Percentiles rank a stretch among this genome's conserved stretches.
Evolutionary conservation across 2,797 vertebrate species (phyloP).

Genomic region (Stomatorhinus walkeri): DNA sequence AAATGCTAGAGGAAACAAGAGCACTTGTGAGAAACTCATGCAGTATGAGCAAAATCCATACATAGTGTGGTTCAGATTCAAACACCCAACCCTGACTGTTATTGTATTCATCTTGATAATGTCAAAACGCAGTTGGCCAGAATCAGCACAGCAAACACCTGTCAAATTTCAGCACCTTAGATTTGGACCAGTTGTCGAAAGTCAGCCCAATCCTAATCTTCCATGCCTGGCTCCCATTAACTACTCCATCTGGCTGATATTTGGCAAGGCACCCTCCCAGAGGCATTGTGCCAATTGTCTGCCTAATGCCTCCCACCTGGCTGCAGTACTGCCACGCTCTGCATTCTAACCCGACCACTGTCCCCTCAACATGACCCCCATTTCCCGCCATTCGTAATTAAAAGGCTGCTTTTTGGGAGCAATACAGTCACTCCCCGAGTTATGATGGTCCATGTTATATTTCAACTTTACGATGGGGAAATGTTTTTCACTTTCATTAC

Average conservation of each 20-base stretch:
- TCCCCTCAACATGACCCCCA: background rate
- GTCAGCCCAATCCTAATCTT: background rate
- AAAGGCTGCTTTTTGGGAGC: background rate
- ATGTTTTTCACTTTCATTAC: background rate
- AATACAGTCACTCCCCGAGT: background rate
- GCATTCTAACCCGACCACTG: background rate
- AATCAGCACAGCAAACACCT: background rate
- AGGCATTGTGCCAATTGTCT: background rate
- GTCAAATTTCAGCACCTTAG: background rate
- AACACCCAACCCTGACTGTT: background rate
- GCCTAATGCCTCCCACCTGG: background rate
- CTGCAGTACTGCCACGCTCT: background rate
- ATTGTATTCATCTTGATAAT: background rate
- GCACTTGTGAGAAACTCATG: background rate
- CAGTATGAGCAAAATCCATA: background rate
- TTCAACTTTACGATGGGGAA: background rate
- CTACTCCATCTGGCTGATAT: background rate
- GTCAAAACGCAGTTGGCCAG: background rate
- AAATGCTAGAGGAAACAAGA: background rate
- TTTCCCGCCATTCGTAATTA: background rate
- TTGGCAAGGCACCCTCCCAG: background rate
- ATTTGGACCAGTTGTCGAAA: background rate
- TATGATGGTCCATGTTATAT: background rate
- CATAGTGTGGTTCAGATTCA: background rate
- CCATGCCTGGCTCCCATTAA: background rate